These are phyloP conservation scores for Sabellastarte sp. DNA, from an alignment of 2,888 invertebrate genomes.

Conservation along the genomic window DNA sequence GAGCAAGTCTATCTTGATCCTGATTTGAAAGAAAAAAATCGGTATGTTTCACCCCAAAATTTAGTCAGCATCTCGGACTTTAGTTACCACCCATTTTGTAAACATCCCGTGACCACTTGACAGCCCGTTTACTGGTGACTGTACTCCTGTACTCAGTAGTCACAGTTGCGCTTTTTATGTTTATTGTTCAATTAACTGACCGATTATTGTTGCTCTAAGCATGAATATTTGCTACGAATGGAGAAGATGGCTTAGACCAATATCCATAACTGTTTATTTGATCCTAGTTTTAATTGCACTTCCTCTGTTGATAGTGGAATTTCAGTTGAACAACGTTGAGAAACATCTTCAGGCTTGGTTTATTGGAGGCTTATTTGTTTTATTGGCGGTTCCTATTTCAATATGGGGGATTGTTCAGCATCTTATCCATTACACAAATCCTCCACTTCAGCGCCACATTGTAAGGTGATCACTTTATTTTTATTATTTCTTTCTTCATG, in stretches of 20 bases:
- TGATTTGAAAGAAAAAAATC: no score
- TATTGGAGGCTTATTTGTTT: constrained; percentile 87
- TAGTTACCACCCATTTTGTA: no score
- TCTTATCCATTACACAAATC: constrained; percentile 88
- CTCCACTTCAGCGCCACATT: constrained; percentile 87
- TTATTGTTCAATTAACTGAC: no score
- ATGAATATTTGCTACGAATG: constrained; percentile 61
- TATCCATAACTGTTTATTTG: constrained; percentile 77
- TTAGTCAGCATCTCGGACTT: no score
- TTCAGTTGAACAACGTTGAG: constrained; percentile 68
- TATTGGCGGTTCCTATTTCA: constrained; percentile 86
- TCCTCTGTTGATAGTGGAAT: constrained; percentile 79
- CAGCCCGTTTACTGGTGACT: no score
- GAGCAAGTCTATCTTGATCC: no score
- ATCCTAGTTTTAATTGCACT: constrained; percentile 80
- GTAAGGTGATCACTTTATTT: constrained; percentile 70
- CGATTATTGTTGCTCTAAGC: no score
- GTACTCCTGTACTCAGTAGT: no score
- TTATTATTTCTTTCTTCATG: neutral
- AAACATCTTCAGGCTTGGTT: constrained; percentile 76
- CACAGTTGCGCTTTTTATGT: no score
- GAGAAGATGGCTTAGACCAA: constrained; percentile 87
- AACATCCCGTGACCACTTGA: no score
- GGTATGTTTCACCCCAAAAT: no score
- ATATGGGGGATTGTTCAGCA: constrained; percentile 94